Percentiles rank a stretch among this genome's conserved stretches.
Conservation (phyloP, 2,797 vertebrate genomes). For the Halcyon smyrnensis region DNA sequence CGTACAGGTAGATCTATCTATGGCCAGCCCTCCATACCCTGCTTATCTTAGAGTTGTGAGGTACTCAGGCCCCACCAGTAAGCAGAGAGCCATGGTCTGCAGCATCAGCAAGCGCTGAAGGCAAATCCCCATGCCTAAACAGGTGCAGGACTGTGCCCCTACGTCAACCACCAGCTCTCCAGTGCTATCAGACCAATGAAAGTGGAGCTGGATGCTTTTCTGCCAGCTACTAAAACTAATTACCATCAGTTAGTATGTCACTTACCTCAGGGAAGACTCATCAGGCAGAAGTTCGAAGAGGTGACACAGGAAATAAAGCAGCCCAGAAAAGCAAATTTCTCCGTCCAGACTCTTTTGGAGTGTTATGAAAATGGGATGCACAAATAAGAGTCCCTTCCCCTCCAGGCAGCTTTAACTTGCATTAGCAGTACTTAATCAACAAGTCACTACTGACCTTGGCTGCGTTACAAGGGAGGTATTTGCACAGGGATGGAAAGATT, state of each 20-base stretch:
- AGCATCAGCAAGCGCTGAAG: neutral
- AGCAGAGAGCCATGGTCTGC: neutral
- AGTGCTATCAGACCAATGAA: rapidly evolving
- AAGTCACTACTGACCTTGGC: constrained; percentile 29
- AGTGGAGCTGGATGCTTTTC: neutral
- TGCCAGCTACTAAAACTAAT: neutral
- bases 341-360: neutral
- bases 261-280: neutral
- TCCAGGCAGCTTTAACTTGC: neutral
- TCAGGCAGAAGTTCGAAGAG: neutral
- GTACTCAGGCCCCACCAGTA: neutral
- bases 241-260: neutral
- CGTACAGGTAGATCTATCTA: neutral
- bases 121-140: neutral
- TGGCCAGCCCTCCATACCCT: neutral
- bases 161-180: rapidly evolving
- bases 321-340: neutral
- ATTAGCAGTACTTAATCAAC: constrained; percentile 8
- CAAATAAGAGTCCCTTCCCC: neutral
- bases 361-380: neutral
- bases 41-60: neutral
- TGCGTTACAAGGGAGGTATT: neutral
- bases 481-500: constrained; percentile 2
- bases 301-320: neutral
- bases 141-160: neutral